Evolutionary conservation across 23 tunicate species (phyloP), one percentile per base, ranked within the genome.

Genomic region (Ascidia mentula): DNA sequence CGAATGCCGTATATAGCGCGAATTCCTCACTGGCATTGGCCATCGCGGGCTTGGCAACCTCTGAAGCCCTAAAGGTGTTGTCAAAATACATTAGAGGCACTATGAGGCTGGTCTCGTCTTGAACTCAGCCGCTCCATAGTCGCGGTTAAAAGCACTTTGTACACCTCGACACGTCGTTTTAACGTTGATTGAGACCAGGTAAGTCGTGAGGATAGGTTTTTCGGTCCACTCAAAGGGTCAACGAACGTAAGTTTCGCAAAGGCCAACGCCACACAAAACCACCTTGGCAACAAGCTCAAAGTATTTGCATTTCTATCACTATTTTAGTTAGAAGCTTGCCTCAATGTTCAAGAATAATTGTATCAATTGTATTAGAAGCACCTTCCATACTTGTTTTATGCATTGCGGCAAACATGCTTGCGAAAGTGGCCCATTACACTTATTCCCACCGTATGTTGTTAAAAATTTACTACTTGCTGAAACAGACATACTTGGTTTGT

Each of bases 1-100:
- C 65, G 13, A 53, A 53, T 53, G 22, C 65, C 65, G 65, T 53
- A 53, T 53, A 53, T 53, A 53, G 65, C 65, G 65, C 65, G 65
- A 53, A 53, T 53, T 53, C 65, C 65, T 53, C 65, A 28, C 24
- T 53, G 65, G 22, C 65, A 53, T 26, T 53, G 65, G 12, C 65
- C 65, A 9, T 53, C 65, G 65, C 65, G 24, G 24, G 24, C 65
- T 20, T 26, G 65, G 12, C 65, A 28, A 9, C 12, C 65, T 20
- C 22, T 20, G 65, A 28, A 26, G 65, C 24, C 65, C 13, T 12
- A 3, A 26, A 53, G 65, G 65, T 53, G 65, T 53, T 53, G 22
- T 53, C 28, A 53, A 53, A 53, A 53, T 53, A 53, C 65, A 53
- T 53, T 53, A 53, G 65, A 26, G 65, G 65, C 65, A 28, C 65